These are phyloP conservation scores for Parazoanthus swiftii DNA, from an alignment of 92 coral and sea anemone genomes.

Conservation along the genomic window DNA sequence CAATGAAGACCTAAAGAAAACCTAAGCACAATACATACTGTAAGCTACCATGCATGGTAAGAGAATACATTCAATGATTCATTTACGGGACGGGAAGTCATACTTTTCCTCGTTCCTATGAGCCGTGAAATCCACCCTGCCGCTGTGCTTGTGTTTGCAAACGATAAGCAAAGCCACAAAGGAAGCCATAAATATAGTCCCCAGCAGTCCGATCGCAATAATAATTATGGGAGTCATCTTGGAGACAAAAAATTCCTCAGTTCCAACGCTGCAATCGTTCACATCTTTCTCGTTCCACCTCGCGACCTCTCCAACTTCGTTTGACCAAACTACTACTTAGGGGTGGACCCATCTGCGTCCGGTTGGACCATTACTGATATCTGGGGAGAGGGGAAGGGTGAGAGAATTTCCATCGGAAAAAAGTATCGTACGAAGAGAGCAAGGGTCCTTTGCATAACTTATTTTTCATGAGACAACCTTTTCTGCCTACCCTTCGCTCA, in stretches of 20 bases:
- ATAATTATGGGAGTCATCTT: conserved; percentile 49
- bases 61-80: neutral
- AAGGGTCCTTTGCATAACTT: too few species aligned
- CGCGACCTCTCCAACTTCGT: too few species aligned
- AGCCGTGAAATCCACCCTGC: conserved; percentile 58
- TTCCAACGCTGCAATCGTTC: neutral
- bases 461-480: too few species aligned
- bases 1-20: neutral
- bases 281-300: too few species aligned
- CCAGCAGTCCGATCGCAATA: conserved; percentile 70
- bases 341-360: too few species aligned
- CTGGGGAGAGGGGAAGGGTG: too few species aligned
- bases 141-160: conserved; percentile 67
- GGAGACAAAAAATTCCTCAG: neutral
- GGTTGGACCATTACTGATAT: too few species aligned
- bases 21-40: neutral
- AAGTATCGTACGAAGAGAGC: too few species aligned
- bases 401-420: too few species aligned
- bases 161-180: conserved; percentile 73
- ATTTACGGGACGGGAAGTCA: conserved; percentile 12
- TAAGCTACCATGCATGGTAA: neutral
- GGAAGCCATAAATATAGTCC: conserved; percentile 73
- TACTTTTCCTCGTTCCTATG: conserved; percentile 43
- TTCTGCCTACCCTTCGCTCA: too few species aligned
- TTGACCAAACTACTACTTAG: too few species aligned